Evolutionary conservation across 2,113 vertebrate genomes (phyloP).

Genomic region (Oncorhynchus gorbuscha): DNA sequence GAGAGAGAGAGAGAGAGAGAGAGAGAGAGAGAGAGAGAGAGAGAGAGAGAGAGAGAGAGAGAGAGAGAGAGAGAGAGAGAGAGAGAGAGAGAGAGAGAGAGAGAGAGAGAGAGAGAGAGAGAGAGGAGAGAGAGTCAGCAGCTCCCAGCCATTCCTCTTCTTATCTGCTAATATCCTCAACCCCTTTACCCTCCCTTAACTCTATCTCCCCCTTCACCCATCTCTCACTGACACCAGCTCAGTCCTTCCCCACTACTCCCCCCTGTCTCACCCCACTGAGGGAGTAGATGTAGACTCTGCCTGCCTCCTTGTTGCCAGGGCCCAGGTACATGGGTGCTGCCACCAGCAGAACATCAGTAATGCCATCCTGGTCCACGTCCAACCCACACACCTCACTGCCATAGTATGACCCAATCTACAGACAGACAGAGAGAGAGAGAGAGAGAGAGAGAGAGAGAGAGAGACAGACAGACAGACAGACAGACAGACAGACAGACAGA

Average conservation of each 20-base stretch:
- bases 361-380: conserved; percentile 84
- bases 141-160: too few relatives aligned
- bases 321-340: conserved; percentile 93
- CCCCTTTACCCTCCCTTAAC: too few relatives aligned
- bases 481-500: neutral
- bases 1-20: conserved; percentile 26
- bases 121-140: too few relatives aligned
- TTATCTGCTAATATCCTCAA: too few relatives aligned
- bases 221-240: too few relatives aligned
- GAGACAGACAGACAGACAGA: neutral
- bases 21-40: neutral
- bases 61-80: conserved; percentile 63
- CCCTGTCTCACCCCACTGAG: conserved; percentile 80
- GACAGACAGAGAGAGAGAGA: neutral
- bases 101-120: neutral
- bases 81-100: conserved; percentile 26
- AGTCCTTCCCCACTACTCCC: too few relatives aligned
- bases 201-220: too few relatives aligned
- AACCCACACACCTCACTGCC: conserved; percentile 89
- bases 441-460: neutral
- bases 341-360: conserved; percentile 87
- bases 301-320: conserved; percentile 85
- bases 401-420: conserved; percentile 92
- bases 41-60: too few relatives aligned
- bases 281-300: conserved; percentile 86